Percentiles rank a stretch among this genome's conserved stretches.
Evolutionary conservation across 2,888 invertebrate genomes (phyloP).

Genomic region (Pinctada fucata): DNA sequence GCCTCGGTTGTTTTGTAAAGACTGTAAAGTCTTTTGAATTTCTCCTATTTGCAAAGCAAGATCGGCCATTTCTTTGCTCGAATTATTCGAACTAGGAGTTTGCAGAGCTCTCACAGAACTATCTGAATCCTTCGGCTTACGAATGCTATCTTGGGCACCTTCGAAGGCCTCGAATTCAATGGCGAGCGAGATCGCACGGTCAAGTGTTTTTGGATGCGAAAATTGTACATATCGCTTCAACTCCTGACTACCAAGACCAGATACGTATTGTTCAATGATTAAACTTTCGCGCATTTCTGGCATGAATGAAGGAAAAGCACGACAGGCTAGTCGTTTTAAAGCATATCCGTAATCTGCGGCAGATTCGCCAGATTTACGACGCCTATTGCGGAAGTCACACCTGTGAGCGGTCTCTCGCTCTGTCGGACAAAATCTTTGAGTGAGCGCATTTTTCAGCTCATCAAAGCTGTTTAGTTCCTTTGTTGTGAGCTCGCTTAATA

Average conservation of each 20-base stretch:
- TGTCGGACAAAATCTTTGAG: slow-evolving; percentile 16
- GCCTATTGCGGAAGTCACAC: slow-evolving; percentile 22
- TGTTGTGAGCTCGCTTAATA: slow-evolving; percentile 2
- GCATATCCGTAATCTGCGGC: slow-evolving; percentile 24
- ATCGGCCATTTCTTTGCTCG: background rate
- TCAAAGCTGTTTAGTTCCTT: slow-evolving; percentile 4
- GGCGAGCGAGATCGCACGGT: slow-evolving; percentile 11
- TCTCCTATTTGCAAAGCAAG: background rate
- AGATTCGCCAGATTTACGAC: slow-evolving; percentile 13
- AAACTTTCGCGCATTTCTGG: slow-evolving; percentile 18
- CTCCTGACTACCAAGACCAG: slow-evolving; percentile 17
- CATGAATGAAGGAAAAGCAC: slow-evolving; percentile 20
- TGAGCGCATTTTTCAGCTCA: slow-evolving; percentile 13
- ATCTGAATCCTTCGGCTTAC: slow-evolving; percentile 14
- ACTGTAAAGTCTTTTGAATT: background rate
- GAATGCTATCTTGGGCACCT: slow-evolving; percentile 2
- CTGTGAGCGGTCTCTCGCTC: slow-evolving; percentile 15
- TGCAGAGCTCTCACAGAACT: background rate
- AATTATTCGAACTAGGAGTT: background rate
- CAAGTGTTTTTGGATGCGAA: slow-evolving; percentile 25
- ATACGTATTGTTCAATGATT: slow-evolving; percentile 24
- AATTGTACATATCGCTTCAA: slow-evolving; percentile 26
- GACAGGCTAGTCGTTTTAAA: slow-evolving; percentile 24
- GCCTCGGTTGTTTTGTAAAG: background rate
- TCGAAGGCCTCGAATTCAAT: slow-evolving; percentile 24